Conservation (phyloP, 2,888 invertebrate species). For the Xestia sexstrigata region DNA sequence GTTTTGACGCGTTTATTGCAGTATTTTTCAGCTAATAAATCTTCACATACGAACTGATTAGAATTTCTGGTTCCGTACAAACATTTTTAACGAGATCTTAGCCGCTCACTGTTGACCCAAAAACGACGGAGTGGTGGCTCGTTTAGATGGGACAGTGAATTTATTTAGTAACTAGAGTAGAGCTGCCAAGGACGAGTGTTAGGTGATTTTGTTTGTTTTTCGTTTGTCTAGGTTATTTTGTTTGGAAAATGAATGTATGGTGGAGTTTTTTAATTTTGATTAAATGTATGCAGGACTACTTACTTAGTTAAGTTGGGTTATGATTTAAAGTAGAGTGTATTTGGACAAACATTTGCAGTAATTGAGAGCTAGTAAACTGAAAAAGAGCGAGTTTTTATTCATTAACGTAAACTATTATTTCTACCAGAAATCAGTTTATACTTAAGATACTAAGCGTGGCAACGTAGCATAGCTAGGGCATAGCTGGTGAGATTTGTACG, state of each 20-base stretch:
- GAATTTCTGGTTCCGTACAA: conserved; percentile 49
- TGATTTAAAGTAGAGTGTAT: too few species aligned
- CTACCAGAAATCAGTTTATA: neutral
- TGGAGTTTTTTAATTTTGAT: too few species aligned
- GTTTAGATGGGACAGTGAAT: conserved; percentile 28
- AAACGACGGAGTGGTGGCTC: conserved; percentile 59
- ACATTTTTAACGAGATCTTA: conserved; percentile 66
- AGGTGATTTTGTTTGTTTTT: conserved; percentile 12
- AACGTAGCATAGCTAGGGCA: too few species aligned
- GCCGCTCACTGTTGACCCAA: conserved; percentile 68
- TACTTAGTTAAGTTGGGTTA: too few species aligned
- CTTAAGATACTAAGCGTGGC: too few species aligned
- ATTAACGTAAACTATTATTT: neutral
- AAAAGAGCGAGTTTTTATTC: neutral
- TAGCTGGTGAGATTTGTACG: too few species aligned
- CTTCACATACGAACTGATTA: conserved; percentile 46
- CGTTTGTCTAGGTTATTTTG: neutral
- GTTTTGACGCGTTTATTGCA: neutral
- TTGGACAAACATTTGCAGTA: neutral
- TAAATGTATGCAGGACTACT: too few species aligned
- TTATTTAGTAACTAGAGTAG: conserved; percentile 39
- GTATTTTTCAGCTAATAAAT: conserved; percentile 16
- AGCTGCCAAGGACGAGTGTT: conserved; percentile 9
- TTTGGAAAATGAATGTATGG: neutral
- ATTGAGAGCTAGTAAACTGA: neutral